Evolutionary conservation across 2,888 invertebrate genomes (phyloP).

Genomic region (Bombylius major): DNA sequence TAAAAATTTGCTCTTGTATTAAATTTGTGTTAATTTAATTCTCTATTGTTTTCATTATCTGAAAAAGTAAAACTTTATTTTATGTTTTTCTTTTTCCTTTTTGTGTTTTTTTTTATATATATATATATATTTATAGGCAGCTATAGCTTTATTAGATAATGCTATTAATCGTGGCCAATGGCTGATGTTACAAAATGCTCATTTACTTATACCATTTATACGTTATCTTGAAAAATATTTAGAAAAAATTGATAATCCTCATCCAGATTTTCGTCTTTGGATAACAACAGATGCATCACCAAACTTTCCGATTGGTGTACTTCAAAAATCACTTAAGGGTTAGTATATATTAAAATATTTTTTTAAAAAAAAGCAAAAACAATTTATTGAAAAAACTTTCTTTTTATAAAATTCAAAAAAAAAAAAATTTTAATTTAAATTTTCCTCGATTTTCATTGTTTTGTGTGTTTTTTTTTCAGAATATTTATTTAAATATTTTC

Average conservation of each 20-base stretch:
- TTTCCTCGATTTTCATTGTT: too few species aligned
- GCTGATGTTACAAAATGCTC: slow-evolving; percentile 89
- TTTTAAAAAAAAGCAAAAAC: background rate
- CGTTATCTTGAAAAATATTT: slow-evolving; percentile 69
- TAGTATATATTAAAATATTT: slow-evolving; percentile 3
- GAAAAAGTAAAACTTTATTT: too few species aligned
- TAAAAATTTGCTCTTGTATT: too few species aligned
- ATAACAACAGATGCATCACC: slow-evolving; percentile 81
- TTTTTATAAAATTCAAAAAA: background rate
- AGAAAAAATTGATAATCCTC: slow-evolving; percentile 65
- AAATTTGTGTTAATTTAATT: too few species aligned
- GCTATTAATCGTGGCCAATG: slow-evolving; percentile 70
- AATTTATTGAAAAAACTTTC: background rate
- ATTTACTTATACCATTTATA: slow-evolving; percentile 68
- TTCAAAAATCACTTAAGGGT: slow-evolving; percentile 77
- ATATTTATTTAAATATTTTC: too few species aligned
- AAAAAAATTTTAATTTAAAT: background rate
- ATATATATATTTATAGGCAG: slow-evolving; percentile 41
- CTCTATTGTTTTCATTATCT: too few species aligned
- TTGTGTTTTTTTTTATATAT: background rate
- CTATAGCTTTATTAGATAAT: slow-evolving; percentile 51
- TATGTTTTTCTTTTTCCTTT: too few species aligned
- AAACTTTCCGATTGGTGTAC: slow-evolving; percentile 77
- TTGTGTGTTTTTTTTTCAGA: too few species aligned
- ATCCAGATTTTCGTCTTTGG: slow-evolving; percentile 87